A percentile compares a stretch with the other conserved stretches of the same genome.
Evolutionary conservation across 2,797 vertebrate species (phyloP).

Genomic region (Calcarius lapponicus): DNA sequence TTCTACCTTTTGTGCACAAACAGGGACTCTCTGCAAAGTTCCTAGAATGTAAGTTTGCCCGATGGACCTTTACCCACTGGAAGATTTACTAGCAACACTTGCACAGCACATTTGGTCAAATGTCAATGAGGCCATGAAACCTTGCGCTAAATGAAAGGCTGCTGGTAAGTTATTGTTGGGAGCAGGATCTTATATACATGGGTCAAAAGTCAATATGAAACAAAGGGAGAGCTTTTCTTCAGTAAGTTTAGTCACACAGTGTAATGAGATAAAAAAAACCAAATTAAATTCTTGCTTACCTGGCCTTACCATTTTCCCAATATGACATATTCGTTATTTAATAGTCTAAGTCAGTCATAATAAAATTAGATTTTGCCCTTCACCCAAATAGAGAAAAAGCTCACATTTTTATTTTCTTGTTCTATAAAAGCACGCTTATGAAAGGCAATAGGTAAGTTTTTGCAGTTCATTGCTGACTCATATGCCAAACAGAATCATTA

Average conservation of each 20-base stretch:
- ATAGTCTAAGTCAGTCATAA: background rate
- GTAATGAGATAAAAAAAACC: background rate
- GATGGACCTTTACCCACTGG: background rate
- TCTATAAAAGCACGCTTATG: background rate
- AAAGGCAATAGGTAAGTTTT: background rate
- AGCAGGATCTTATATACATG: background rate
- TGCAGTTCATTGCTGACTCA: background rate
- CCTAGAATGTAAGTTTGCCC: background rate
- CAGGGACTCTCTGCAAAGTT: background rate
- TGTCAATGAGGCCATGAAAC: background rate
- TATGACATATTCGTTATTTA: background rate
- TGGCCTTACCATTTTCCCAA: background rate
- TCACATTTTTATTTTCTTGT: background rate
- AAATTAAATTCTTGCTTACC: background rate
- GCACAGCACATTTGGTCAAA: background rate
- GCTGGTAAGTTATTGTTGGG: background rate
- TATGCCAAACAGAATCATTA: background rate
- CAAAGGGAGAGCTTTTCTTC: background rate
- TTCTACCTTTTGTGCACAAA: background rate
- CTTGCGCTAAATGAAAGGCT: background rate
- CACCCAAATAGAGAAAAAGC: background rate
- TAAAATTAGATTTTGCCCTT: background rate
- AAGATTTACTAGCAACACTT: background rate
- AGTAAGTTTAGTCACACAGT: background rate
- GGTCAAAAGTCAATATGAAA: background rate